phyloP scores from a whole-genome alignment of 2,113 vertebrate genomes.

The Corythornis madagascariensis region DNA sequence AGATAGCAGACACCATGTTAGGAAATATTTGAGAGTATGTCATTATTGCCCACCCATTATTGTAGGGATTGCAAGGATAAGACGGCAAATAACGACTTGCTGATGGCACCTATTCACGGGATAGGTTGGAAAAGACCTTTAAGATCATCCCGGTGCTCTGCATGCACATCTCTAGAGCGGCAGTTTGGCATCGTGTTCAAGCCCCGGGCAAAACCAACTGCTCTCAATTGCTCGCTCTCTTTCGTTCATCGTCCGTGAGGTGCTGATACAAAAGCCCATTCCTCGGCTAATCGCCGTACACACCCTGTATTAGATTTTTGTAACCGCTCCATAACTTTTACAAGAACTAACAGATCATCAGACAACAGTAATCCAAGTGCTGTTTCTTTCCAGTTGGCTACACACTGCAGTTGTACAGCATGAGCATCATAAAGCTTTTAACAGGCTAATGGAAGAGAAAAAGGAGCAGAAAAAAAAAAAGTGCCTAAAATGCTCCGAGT shows the following conservation, averaged over 20 bases:
- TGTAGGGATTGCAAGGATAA: background rate
- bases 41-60: background rate
- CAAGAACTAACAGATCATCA: slow-evolving; percentile 8
- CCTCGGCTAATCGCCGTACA: background rate
- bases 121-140: background rate
- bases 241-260: background rate
- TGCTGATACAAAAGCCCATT: background rate
- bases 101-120: background rate
- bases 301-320: background rate
- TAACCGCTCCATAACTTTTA: background rate
- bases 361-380: background rate
- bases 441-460: background rate
- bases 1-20: background rate
- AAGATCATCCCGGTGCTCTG: background rate
- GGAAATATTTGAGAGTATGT: background rate
- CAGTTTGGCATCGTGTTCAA: background rate
- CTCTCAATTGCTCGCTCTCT: background rate
- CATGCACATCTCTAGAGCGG: background rate
- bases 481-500: background rate
- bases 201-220: background rate
- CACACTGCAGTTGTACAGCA: background rate
- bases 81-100: background rate
- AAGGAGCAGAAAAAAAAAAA: background rate
- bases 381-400: slow-evolving; percentile 54
- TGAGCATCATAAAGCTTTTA: background rate